Conservation (phyloP, 2,888 invertebrate genomes). For the Xestia rhomboidea region DNA sequence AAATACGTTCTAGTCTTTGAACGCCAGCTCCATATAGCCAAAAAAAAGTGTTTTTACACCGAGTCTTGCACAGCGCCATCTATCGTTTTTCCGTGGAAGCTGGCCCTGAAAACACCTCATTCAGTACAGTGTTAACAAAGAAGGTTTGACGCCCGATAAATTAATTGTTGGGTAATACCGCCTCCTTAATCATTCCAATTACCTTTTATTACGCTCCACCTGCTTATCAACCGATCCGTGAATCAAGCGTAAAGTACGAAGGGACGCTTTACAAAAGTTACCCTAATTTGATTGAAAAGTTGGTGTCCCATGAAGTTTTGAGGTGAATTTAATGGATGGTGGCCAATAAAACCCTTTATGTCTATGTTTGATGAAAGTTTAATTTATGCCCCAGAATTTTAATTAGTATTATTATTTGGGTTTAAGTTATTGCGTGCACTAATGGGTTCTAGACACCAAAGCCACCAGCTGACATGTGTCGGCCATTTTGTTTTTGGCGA, state of each 20-base stretch:
- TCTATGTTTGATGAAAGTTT: conserved; percentile 22
- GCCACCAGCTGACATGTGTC: not conserved
- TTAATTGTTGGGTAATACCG: not conserved
- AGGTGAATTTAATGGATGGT: conserved; percentile 38
- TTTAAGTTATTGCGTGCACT: conserved; percentile 43
- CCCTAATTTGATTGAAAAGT: conserved; percentile 36
- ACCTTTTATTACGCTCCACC: conserved; percentile 20
- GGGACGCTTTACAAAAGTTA: conserved; percentile 4
- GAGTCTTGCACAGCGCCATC: no score
- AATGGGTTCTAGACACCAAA: not conserved
- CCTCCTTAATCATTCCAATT: conserved; percentile 20
- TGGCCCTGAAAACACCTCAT: no score
- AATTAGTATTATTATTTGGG: conserved; percentile 46
- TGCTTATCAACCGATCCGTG: conserved; percentile 16
- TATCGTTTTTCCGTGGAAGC: no score
- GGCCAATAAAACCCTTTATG: conserved; percentile 32
- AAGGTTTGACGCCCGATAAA: not conserved
- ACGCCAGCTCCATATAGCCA: no score
- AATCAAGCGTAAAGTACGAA: conserved; percentile 7
- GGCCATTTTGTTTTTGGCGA: not conserved
- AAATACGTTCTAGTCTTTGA: no score
- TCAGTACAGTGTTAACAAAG: not conserved
- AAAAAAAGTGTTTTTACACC: no score
- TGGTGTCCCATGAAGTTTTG: conserved; percentile 24
- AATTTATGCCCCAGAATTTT: conserved; percentile 10